Base-by-base conservation (phyloP, 2,888 invertebrate genomes). In the Asteroscopus sphinx region DNA sequence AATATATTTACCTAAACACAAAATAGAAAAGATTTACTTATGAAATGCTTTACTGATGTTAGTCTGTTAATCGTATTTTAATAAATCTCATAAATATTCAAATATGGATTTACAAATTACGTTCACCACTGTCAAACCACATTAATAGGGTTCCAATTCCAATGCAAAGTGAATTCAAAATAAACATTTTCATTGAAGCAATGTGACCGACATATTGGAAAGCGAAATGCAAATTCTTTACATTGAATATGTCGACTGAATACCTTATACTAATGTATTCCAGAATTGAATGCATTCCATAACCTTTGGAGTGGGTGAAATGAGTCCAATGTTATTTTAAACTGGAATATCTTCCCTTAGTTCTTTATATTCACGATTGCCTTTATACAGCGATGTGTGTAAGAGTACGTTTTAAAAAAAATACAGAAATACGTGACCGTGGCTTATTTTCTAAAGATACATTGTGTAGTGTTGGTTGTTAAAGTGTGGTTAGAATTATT, bases 201-300 rank as follows among this genome's bases (percentile, higher is more conserved):
- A 59, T 53, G 45, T 54, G 56, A 42, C 52, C 35, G 52, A 49
- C 61, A 67, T 67, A 67, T 70, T 51, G 49, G 49, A 53, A 39
- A 45, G 37, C 33, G 39, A 36, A 57, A 67, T 70, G 67, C 56
- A 64, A 71, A 71, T 71, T 59, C 41, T 40, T 55, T 64, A 36
- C 54, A 60, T 68, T 68, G 57, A 68, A 54, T 33, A 54, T 58
- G 58, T 51, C 62, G 51, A 49, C 59, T 66, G 66, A 69, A 70
- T 67, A 47, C 54, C 57, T 62, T 55, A 41, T 42, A 58, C 57
- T 67, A 70, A 70, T 67, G 68, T 70, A 55, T 70, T 51, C 21
- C 44, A 54, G 61, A 62, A 58, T 35, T 53, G 51, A 59, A 70
- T 56, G 57, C 63, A 56, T 52, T 65, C 57, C 33, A 56, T 68